Base-by-base conservation (phyloP, 2,888 invertebrate species). In the Caenorhabditis afra region DNA sequence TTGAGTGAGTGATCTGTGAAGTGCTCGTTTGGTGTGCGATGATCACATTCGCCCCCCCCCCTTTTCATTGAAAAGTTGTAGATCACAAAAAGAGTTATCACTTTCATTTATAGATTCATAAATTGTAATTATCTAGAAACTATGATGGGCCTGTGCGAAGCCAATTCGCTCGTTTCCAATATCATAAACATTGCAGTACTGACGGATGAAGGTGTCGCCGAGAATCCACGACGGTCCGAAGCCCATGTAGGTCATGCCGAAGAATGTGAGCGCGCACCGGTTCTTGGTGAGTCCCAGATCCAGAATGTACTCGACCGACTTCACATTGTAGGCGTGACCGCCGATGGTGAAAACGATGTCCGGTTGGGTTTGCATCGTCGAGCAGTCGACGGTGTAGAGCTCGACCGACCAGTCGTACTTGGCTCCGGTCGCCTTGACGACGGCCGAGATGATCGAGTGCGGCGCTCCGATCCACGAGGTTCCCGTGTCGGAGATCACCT, bases 401-500 rank as follows among this genome's bases (percentile, higher is more conserved):
- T 82, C 81, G 23, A 70, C 35, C 20, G 57, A 22, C 65, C 65
- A 80, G 81, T 85, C 81, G 82, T 65, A 86, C 44, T 76, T 76
- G 80, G 86, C 87, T 44, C 71, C 73, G 68, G 82, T 82, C 35
- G 73, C 78, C 75, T 81, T 76, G 67, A 84, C 83, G 75, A 87
- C 59, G 35, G 41, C 64, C 49, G 57, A 55, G 64, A 82, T 52
- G 62, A 86, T 67, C 10, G 75, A 65, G 61, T 55, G 53, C 20
- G 84, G 83, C 49, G 83, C 83, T 70, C 85, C 86, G 81, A 87
- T 79, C 84, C 83, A 84, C 22, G 86, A 85, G 50, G 86, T 85
- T 59, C 88, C 87, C 57, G 88, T 88, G 79, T 88, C 87, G 50
- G 87, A 87, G 81, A 87, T 87, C 62, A 83, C 88, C 11, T 65